Base-by-base conservation (phyloP, 2,797 vertebrate genomes). In the Sebastiscus albofasciatus region DNA sequence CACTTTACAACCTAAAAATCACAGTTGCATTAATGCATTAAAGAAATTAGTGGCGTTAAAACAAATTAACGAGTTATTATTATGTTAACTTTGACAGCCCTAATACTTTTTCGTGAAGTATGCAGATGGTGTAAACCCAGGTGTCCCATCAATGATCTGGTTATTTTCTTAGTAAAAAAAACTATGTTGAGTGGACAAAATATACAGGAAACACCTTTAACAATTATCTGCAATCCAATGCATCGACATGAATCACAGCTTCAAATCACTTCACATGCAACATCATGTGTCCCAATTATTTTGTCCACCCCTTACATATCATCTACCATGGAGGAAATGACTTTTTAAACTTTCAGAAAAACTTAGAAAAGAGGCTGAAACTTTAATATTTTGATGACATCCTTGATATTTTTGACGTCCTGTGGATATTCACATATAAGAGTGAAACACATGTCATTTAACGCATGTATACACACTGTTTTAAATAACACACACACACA, bases 21-120 rank as follows among this genome's bases (percentile, higher is more conserved):
- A 46, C 42, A 46, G 31, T 33, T 46, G 42, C 42, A 8, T 46
- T 46, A 46, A 46, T 46, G 3, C 7, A 7, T 46, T 18, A 46
- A 46, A 46, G 42, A 46, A 46, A 7, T 46, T 46, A 46, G 42
- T 46, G 0, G 16, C 7, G 0, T 46, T 0, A 0, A 46, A 46
- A 46, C 42, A 46, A 46, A 46, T 46, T 46, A 46, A 8, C 42
- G 6, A 18, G 16, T 46, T 46, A 46, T 16, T 46, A 46, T 18
- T 7, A 18, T 16, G 3, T 18, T 46, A 18, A 46, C 42, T 46
- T 46, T 46, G 16, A 46, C 42, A 18, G 16, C 16, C 1, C 7
- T 46, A 46, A 8, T 46, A 46, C 42, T 18, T 61, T 33, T 70
- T 67, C 6, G 4, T 46, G 33, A 34, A 39, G 22, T 26, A 13